Percentiles rank a stretch among this genome's conserved stretches.
phyloP scores from a whole-genome alignment of 2,888 invertebrate genomes.

The Punctoribates punctum region DNA sequence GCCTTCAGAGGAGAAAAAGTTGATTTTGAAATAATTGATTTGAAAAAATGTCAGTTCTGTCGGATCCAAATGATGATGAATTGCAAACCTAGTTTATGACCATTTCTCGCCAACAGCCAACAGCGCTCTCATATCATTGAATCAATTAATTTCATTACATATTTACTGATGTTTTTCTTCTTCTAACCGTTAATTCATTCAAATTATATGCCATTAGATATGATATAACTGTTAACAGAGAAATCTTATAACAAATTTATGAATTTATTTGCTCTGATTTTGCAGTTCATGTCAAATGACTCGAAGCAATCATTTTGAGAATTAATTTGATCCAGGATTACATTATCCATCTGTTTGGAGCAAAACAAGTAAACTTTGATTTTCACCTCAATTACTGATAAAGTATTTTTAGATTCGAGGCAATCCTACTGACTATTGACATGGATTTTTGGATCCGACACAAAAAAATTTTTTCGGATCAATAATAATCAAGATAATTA shows the following conservation, averaged over 20 bases:
- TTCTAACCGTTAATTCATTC: not conserved
- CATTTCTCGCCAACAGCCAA: not conserved
- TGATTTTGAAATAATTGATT: not conserved
- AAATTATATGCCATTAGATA: not conserved
- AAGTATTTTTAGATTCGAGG: too few species aligned
- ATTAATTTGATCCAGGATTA: too few species aligned
- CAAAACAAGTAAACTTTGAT: too few species aligned
- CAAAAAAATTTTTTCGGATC: too few species aligned
- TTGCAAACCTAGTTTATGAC: not conserved
- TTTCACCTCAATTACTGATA: too few species aligned
- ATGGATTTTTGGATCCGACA: too few species aligned
- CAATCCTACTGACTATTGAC: too few species aligned
- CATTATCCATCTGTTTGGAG: too few species aligned
- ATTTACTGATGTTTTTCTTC: not conserved
- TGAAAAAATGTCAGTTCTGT: not conserved
- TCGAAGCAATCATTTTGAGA: too few species aligned
- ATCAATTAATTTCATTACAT: not conserved
- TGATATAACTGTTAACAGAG: not conserved
- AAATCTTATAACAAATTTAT: not conserved
- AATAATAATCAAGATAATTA: too few species aligned
- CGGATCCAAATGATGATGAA: not conserved
- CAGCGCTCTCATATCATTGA: not conserved
- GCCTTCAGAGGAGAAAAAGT: too few species aligned
- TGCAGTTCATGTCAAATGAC: not conserved
- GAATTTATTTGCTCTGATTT: not conserved